These are phyloP conservation scores for Anoplopoma fimbria DNA, from an alignment of 2,113 vertebrate genomes.

Conservation along the genomic window DNA sequence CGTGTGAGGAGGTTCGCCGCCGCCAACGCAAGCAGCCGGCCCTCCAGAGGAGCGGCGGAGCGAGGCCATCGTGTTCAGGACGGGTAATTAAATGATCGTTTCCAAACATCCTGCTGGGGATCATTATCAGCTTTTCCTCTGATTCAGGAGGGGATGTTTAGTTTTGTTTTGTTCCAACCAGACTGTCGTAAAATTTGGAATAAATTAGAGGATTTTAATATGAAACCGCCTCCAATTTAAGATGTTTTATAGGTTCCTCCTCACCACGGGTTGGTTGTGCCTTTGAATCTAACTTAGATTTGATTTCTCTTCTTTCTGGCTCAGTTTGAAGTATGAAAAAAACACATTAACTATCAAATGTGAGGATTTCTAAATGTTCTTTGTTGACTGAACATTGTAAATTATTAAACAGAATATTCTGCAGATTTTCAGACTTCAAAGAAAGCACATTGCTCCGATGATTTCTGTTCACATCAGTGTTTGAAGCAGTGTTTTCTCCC, in stretches of 20 bases:
- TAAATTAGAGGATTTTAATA: neutral
- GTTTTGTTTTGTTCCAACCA: neutral
- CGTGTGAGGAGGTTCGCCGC: neutral
- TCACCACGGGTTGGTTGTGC: too few species aligned
- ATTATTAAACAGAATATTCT: neutral
- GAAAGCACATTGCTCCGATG: neutral
- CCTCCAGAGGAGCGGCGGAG: slow-evolving; percentile 18
- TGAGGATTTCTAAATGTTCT: neutral
- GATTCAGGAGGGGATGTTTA: neutral
- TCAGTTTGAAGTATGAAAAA: neutral
- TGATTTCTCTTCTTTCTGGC: neutral
- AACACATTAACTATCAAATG: neutral
- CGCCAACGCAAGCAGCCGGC: slow-evolving; percentile 38
- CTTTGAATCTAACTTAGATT: neutral
- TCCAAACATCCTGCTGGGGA: slow-evolving; percentile 44
- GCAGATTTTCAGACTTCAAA: neutral
- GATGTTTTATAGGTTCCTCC: neutral
- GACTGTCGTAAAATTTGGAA: neutral
- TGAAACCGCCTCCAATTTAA: neutral
- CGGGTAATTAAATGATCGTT: slow-evolving; percentile 43
- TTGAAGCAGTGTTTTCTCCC: too few species aligned
- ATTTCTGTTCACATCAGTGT: neutral
- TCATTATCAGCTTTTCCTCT: slow-evolving; percentile 28
- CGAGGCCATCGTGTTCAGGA: slow-evolving; percentile 30
- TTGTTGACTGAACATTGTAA: neutral